Evolutionary conservation across 2,113 vertebrate species (phyloP), one percentile per base, ranked within the genome.

Genomic region (Lagopus leucura): DNA sequence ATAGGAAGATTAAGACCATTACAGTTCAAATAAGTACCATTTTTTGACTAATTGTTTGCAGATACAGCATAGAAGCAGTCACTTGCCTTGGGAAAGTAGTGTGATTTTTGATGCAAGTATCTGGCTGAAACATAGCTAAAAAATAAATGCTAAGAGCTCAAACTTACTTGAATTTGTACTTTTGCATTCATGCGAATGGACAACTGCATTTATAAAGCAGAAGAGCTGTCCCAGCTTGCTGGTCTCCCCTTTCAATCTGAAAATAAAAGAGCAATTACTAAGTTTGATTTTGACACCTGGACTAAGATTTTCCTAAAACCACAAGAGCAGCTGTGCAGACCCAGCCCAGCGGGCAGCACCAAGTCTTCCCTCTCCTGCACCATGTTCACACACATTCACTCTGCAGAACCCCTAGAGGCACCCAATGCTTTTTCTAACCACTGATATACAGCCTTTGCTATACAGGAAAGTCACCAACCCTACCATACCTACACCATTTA

Each of bases 1-100:
- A 89, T 67, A 85, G 95, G 96, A 97, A 97, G 97, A 98, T 98
- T 97, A 97, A 95, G 97, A 97, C 9, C 71, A 98, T 98, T 98
- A 97, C 95, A 96, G 63, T 97, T 96, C 95, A 98, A 98, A 97
- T 98, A 89, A 94, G 97, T 97, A 97, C 95, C 83, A 94, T 97
- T 98, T 98, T 94, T 94, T 96, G 82, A 95, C 91, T 98, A 98
- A 98, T 97, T 98, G 98, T 96, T 98, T 98, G 97, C 98, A 98
- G 98, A 98, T 97, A 98, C 43, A 70, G 54, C 54, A 60, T 27
- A 74, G 85, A 64, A 88, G 38, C 27, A 73, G 52, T 87, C 91
- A 85, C 88, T 86, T 90, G 13, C 66, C 92, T 83, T 42, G 58
- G 30, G 61, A 65, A 88, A 94, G 54, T 15, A 65, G 77, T 27